Evolutionary conservation across 2,888 invertebrate species (phyloP), one percentile per base, ranked within the genome.

Genomic region (Tanaodytes sp.): DNA sequence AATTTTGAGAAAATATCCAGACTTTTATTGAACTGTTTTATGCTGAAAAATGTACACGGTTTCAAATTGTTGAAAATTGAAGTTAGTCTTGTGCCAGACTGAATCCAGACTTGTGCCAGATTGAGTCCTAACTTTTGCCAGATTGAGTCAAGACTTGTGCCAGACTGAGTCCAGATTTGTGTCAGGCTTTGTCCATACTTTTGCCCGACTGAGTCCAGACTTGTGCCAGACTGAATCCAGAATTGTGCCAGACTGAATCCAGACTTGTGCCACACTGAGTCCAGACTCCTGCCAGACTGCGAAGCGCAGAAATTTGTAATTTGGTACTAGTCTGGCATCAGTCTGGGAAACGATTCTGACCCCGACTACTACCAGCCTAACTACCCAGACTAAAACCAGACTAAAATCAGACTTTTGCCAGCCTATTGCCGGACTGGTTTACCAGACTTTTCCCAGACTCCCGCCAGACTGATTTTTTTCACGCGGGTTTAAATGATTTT

Each of bases 301-400:
- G 5, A 14, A 39, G 5, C 12, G 4, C 39, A 5, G 15, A 5
- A 39, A 16, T 14, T 3, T 39, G 12, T 42, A 42, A 42, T 42
- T 23, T 20, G 8, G 42, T 20, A 12, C 12, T 1, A 42, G 12
- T 42, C 42, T 20, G 23, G 42, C 20, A 42, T 1, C 23, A 42
- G n/a, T 42, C 23, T 42, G 20, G 42, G 2, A 42, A 42, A 42
- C 42, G 23, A 42, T 42, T 42, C 42, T 42, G 42, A 42, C 42
- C 42, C 42, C 19, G 42, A 19, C 42, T 42, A 42, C 42, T n/a
- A n/a, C 42, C 42, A 42, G 20, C 19, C 42, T 42, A 11, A 42
- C 23, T 42, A 23, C 1, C 42, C 42, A 42, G 19, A 42, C 20
- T 2, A n/a, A 4, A 1, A 11, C 42, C 42, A 42, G 42, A 42